A percentile compares a stretch with the other conserved stretches of the same genome.
These are phyloP conservation scores for Amblyteles armatorius DNA, from an alignment of 2,888 invertebrate species.

Conservation along the genomic window DNA sequence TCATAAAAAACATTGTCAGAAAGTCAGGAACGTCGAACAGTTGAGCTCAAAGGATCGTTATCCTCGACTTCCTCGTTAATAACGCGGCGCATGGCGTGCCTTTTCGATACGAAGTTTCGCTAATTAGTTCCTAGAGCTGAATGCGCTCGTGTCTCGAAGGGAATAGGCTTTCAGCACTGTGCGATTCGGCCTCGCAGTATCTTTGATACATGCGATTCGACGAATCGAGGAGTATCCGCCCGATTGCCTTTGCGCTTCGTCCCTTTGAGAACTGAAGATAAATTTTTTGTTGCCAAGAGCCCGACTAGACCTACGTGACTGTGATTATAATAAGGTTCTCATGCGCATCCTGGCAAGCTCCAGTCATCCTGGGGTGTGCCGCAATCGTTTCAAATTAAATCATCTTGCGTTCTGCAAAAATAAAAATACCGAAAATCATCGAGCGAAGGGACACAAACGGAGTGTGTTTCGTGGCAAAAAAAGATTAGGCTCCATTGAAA, in stretches of 20 bases:
- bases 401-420: background rate
- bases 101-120: conserved; percentile 75
- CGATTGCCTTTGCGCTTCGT: conserved; percentile 25
- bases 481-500: conserved; percentile 35
- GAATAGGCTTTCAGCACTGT: conserved; percentile 11
- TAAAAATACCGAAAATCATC: background rate
- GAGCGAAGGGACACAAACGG: background rate
- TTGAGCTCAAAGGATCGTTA: conserved; percentile 73
- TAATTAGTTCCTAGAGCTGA: conserved; percentile 77
- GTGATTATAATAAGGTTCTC: conserved; percentile 31
- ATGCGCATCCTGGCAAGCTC: background rate
- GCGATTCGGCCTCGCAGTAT: background rate
- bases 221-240: conserved; percentile 3
- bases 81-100: conserved; percentile 72
- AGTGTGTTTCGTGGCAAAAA: background rate
- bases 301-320: conserved; percentile 54
- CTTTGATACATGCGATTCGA: background rate
- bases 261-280: conserved; percentile 42
- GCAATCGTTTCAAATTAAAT: background rate
- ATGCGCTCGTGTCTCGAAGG: conserved; percentile 53
- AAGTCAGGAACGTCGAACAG: conserved; percentile 43
- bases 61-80: conserved; percentile 75
- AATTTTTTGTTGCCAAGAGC: background rate
- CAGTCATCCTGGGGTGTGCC: conserved; percentile 9
- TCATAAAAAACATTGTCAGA: conserved; percentile 75